Evolutionary conservation across 2,888 invertebrate species (phyloP).

Genomic region (Pristionchus maxplancki): DNA sequence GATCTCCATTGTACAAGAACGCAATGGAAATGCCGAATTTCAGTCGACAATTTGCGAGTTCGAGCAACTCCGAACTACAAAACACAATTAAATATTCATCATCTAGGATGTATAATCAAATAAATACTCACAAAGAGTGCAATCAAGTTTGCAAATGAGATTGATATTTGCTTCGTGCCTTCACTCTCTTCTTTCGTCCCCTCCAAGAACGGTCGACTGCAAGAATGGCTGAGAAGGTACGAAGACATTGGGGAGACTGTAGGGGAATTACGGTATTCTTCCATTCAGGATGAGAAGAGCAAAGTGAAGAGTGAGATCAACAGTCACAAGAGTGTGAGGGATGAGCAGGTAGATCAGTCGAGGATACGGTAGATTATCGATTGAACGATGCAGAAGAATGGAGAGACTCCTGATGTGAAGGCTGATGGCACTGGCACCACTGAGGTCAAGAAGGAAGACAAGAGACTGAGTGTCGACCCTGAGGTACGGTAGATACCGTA

Average conservation of each 20-base stretch:
- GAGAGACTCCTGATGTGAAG: not conserved
- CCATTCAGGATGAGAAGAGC: not conserved
- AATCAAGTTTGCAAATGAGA: not conserved
- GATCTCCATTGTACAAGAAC: not conserved
- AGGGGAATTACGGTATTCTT: not conserved
- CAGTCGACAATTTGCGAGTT: no score
- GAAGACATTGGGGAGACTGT: not conserved
- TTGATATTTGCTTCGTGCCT: not conserved
- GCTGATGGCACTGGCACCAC: not conserved
- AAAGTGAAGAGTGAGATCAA: slow-evolving; percentile 16
- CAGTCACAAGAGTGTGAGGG: not conserved
- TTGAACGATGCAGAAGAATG: not conserved
- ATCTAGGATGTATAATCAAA: no score
- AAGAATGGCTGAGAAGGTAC: slow-evolving; percentile 22
- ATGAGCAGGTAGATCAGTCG: not conserved
- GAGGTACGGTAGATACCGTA: slow-evolving; percentile 6
- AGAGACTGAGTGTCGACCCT: slow-evolving; percentile 20
- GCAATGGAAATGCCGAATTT: no score
- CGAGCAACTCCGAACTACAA: no score
- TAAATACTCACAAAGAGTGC: not conserved
- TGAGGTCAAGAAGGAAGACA: slow-evolving; percentile 33
- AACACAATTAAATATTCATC: no score
- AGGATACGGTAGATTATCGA: not conserved
- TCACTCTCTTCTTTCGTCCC: slow-evolving; percentile 2
- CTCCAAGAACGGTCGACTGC: not conserved